Conservation (phyloP, 1,140 invertebrate species). For the Heliconius nattereri region DNA sequence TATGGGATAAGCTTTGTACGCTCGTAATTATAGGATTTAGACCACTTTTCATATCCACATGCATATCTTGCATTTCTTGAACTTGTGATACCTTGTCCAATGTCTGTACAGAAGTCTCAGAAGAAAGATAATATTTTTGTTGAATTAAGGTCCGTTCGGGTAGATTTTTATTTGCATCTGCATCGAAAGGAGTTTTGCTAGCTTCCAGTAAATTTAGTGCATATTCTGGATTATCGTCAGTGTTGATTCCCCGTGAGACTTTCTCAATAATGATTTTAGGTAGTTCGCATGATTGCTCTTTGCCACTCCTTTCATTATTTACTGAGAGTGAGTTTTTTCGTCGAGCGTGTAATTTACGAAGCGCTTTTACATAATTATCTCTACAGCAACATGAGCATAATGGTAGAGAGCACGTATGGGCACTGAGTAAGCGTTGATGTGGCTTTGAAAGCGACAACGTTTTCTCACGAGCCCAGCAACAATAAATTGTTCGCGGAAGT, state of each 20-base stretch:
- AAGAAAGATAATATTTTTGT: neutral
- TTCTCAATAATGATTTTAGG: neutral
- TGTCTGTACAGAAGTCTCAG: neutral
- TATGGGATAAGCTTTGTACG: neutral
- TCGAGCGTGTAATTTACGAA: neutral
- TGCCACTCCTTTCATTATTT: too few species aligned
- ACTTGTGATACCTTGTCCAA: neutral
- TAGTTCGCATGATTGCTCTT: neutral
- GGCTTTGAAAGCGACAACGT: neutral
- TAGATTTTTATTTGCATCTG: neutral
- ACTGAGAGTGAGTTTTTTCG: neutral
- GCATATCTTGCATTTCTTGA: neutral
- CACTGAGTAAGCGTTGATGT: neutral
- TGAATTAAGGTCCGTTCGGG: neutral
- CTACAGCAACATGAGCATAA: constrained; percentile 46
- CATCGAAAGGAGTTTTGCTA: neutral
- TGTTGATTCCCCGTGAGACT: neutral
- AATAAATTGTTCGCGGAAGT: constrained; percentile 19
- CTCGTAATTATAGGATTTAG: neutral
- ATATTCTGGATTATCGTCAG: neutral
- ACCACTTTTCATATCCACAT: neutral
- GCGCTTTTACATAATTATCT: neutral
- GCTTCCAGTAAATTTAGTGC: neutral
- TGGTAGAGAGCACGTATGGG: constrained; percentile 26
- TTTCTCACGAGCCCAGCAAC: constrained; percentile 45